Percentiles rank a stretch among this genome's conserved stretches.
Evolutionary conservation across 2,113 vertebrate genomes (phyloP).

Genomic region (Neolamprologus fasciatus): DNA sequence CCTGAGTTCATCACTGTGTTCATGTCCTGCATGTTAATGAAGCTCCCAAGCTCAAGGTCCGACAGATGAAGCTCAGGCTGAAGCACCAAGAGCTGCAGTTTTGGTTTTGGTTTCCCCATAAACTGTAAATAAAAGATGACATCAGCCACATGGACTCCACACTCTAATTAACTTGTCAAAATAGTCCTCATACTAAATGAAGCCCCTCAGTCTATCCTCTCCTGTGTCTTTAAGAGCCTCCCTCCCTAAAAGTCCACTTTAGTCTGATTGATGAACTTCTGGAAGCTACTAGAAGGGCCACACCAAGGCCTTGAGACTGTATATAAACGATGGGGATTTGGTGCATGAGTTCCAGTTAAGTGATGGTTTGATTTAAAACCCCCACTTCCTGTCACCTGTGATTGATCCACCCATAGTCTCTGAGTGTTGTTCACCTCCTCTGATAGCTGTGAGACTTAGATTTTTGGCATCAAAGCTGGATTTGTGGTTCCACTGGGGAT

Average conservation of each 20-base stretch:
- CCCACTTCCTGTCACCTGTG: background rate
- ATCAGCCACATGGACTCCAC: background rate
- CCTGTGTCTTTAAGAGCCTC: background rate
- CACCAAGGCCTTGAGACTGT: background rate
- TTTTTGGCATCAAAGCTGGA: background rate
- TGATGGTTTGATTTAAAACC: background rate
- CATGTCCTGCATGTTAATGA: background rate
- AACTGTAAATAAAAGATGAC: background rate
- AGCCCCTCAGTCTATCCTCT: background rate
- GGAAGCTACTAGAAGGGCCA: background rate
- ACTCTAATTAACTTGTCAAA: background rate
- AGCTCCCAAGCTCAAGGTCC: background rate
- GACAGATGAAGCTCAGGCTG: background rate
- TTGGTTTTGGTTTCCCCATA: background rate
- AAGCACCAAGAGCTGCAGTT: background rate
- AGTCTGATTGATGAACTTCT: background rate
- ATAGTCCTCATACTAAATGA: background rate
- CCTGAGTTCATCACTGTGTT: background rate
- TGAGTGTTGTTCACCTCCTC: background rate
- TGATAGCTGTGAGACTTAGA: background rate
- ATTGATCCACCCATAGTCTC: background rate
- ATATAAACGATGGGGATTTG: background rate
- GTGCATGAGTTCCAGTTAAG: background rate
- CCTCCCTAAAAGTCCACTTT: background rate
- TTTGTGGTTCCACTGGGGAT: slow-evolving; percentile 6